Conservation (phyloP, 2,797 vertebrate species). For the Atherinosoma microstoma region DNA sequence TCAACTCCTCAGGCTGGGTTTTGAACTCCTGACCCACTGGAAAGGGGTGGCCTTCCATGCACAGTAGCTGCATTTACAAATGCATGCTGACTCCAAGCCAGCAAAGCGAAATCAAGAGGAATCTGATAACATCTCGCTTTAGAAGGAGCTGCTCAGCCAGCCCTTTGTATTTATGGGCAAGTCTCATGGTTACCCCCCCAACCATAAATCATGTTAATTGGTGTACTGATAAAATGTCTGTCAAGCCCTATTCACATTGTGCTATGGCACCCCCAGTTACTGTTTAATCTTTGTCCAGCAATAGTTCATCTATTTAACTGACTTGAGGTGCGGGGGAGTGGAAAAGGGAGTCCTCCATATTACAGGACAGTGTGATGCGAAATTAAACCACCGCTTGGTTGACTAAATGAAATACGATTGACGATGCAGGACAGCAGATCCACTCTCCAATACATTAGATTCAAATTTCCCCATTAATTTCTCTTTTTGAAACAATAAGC, state of each 20-base stretch:
- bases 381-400: slow-evolving; percentile 45
- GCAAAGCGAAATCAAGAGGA: slow-evolving; percentile 74
- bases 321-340: slow-evolving; percentile 68
- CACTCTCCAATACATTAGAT: slow-evolving; percentile 52
- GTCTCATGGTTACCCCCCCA: slow-evolving; percentile 69
- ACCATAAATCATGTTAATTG: slow-evolving; percentile 86
- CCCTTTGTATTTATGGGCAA: slow-evolving; percentile 81
- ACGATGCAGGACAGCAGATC: slow-evolving; percentile 30
- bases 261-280: slow-evolving; percentile 73
- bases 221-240: slow-evolving; percentile 83
- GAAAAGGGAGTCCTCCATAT: slow-evolving; percentile 60
- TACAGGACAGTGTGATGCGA: slow-evolving; percentile 64
- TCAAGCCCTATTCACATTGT: slow-evolving; percentile 72
- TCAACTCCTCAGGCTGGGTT: slow-evolving; percentile 73
- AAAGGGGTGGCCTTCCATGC: slow-evolving; percentile 54
- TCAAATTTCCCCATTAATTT: slow-evolving; percentile 40
- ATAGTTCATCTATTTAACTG: slow-evolving; percentile 80
- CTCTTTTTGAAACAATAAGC: slow-evolving; percentile 42
- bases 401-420: slow-evolving; percentile 61
- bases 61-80: slow-evolving; percentile 85
- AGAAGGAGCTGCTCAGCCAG: slow-evolving; percentile 72
- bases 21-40: slow-evolving; percentile 80
- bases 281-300: slow-evolving; percentile 79
- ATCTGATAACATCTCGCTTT: slow-evolving; percentile 78
- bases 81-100: slow-evolving; percentile 78